Percentiles rank a stretch among this genome's conserved stretches.
phyloP scores from a whole-genome alignment of 2,888 invertebrate species.

The Tetramorium bicarinatum region DNA sequence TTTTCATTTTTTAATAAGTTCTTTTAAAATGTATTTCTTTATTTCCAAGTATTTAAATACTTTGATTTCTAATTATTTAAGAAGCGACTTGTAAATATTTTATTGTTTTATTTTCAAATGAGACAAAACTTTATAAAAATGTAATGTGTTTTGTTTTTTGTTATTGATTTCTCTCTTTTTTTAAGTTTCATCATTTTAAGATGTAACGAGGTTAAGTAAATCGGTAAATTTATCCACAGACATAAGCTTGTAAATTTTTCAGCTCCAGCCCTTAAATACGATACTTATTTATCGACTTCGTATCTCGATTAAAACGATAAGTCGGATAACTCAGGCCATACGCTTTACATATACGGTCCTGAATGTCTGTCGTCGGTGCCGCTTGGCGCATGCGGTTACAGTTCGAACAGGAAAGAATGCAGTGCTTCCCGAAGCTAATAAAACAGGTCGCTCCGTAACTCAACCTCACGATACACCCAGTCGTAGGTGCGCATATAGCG shows the following conservation, averaged over 20 bases:
- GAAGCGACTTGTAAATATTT: background rate
- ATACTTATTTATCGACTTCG: background rate
- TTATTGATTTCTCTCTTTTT: background rate
- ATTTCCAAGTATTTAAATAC: background rate
- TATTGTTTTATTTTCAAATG: background rate
- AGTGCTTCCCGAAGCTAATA: slow-evolving; percentile 60
- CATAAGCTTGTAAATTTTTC: background rate
- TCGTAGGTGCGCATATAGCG: slow-evolving; percentile 59
- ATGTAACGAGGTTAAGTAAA: background rate
- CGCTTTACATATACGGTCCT: slow-evolving; percentile 37
- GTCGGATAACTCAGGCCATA: background rate
- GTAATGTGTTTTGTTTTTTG: background rate
- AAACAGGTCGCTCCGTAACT: slow-evolving; percentile 63
- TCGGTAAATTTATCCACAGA: background rate
- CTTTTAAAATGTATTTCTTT: background rate
- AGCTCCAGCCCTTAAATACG: background rate
- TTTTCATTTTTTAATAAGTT: background rate
- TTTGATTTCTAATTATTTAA: background rate
- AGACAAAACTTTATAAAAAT: background rate
- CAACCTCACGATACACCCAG: slow-evolving; percentile 52
- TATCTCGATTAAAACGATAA: background rate
- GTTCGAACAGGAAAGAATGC: slow-evolving; percentile 71
- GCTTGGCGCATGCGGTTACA: slow-evolving; percentile 70
- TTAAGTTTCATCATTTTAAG: background rate
- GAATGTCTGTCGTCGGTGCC: slow-evolving; percentile 53